Evolutionary conservation across 2,888 invertebrate species (phyloP).

Genomic region (Gonocerus acuteangulatus): DNA sequence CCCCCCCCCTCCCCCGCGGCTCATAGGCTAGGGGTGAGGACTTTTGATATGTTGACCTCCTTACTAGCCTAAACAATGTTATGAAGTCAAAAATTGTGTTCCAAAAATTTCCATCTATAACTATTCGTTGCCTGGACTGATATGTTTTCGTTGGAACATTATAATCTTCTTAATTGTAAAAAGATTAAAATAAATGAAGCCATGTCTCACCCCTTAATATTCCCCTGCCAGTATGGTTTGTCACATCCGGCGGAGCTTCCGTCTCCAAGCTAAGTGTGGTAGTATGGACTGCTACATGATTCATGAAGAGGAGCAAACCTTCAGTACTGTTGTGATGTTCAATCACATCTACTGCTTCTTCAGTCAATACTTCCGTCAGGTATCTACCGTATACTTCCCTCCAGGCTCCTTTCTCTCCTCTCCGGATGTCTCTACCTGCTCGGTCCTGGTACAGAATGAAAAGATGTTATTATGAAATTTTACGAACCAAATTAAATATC

Average conservation of each 20-base stretch:
- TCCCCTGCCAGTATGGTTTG: neutral
- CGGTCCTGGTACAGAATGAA: neutral
- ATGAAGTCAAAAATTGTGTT: no score
- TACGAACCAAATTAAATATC: no score
- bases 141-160: no score
- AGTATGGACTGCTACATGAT: conserved; percentile 72
- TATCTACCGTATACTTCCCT: conserved; percentile 52
- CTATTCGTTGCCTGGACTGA: no score
- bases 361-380: conserved; percentile 62
- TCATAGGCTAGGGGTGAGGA: no score
- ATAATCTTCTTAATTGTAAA: no score
- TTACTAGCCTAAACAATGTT: no score
- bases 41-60: no score
- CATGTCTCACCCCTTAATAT: conserved; percentile 7
- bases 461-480: no score
- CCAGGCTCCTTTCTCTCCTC: conserved; percentile 49
- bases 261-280: conserved; percentile 61
- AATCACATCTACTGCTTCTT: conserved; percentile 55
- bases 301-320: conserved; percentile 63
- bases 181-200: no score
- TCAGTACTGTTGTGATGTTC: conserved; percentile 43
- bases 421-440: conserved; percentile 54
- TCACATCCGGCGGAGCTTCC: neutral
- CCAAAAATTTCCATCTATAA: no score
- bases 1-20: no score